A percentile compares a stretch with the other conserved stretches of the same genome.
Evolutionary conservation across 2,113 vertebrate genomes (phyloP).

Genomic region (Bothrops jararaca): DNA sequence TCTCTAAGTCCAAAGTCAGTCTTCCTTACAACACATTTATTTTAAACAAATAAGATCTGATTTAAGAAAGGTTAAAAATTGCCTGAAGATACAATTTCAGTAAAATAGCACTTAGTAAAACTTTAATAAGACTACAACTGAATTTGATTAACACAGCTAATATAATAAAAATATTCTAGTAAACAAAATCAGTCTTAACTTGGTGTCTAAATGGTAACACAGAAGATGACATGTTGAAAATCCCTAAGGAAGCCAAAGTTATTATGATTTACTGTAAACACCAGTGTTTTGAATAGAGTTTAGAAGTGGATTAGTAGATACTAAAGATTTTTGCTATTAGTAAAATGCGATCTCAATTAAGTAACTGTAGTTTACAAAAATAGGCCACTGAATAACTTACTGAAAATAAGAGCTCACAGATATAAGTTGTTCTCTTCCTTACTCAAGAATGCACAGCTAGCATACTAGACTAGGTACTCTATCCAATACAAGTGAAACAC

Average conservation of each 20-base stretch:
- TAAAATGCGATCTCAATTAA: not conserved
- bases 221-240: not conserved
- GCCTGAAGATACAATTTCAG: not conserved
- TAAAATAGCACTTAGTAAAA: not conserved
- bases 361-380: not conserved
- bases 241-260: not conserved
- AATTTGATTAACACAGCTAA: not conserved
- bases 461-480: not conserved
- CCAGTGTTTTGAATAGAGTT: not conserved
- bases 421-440: not conserved
- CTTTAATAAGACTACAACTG: not conserved
- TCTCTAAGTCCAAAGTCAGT: not conserved
- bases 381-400: not conserved
- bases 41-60: not conserved
- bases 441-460: not conserved
- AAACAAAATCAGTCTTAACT: not conserved
- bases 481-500: not conserved
- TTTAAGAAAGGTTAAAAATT: not conserved
- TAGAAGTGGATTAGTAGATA: not conserved
- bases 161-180: not conserved
- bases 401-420: not conserved
- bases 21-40: not conserved
- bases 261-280: not conserved
- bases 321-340: not conserved
- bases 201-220: not conserved